Conservation (phyloP, 1,140 invertebrate species). For the Himalopsyche phryganea region DNA sequence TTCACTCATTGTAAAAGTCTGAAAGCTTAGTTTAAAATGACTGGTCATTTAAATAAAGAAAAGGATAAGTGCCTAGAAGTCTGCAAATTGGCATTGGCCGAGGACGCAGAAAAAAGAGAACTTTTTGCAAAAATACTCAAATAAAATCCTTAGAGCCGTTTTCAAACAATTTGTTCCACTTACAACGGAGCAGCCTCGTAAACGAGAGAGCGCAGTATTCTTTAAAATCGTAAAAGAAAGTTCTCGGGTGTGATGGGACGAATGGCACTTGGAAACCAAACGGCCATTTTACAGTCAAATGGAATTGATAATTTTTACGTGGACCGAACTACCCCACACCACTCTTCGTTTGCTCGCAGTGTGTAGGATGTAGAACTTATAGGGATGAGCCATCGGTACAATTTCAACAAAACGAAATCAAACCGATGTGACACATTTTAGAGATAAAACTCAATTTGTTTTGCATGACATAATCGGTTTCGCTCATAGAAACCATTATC, state of each 20-base stretch:
- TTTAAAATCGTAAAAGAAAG: constrained; percentile 19
- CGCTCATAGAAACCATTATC: no score
- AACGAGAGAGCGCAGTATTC: constrained; percentile 17
- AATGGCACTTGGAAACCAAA: constrained; percentile 1
- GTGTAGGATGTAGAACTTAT: no score
- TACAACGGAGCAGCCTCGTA: not conserved
- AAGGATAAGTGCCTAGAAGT: no score
- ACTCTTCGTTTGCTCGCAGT: not conserved
- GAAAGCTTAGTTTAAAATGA: no score
- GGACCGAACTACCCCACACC: not conserved
- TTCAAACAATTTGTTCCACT: constrained; percentile 26
- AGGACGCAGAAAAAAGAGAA: not conserved
- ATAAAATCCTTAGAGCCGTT: constrained; percentile 19
- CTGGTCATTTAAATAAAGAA: no score
- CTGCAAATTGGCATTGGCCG: no score
- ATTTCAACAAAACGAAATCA: no score
- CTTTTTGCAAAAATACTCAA: constrained; percentile 17
- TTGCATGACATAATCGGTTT: no score
- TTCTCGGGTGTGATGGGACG: not conserved
- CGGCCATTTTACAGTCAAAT: constrained; percentile 7
- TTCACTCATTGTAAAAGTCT: no score
- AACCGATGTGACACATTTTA: no score
- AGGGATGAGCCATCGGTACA: no score
- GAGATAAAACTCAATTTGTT: no score
- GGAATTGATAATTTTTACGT: constrained; percentile 25